These are phyloP conservation scores for Daphoenositta chrysoptera DNA, from an alignment of 2,113 vertebrate genomes.

Conservation along the genomic window DNA sequence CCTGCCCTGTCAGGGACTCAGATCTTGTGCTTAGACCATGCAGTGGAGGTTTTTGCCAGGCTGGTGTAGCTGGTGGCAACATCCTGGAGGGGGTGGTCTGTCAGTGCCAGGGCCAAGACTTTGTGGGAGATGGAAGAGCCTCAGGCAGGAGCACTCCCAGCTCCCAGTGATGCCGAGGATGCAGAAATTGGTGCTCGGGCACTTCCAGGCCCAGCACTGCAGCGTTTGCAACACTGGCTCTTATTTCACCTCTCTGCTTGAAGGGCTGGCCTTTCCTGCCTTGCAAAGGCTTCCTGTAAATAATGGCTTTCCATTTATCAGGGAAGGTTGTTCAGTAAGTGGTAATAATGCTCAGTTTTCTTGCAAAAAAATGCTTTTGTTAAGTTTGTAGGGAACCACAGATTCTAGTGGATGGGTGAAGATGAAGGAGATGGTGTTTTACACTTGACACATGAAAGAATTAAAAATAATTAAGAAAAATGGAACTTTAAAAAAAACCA, in stretches of 20 bases:
- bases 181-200: background rate
- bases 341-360: background rate
- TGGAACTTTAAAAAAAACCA: too few relatives aligned
- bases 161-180: background rate
- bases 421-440: background rate
- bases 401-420: background rate
- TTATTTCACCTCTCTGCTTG: background rate
- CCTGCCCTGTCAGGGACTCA: background rate
- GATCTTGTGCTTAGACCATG: background rate
- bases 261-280: background rate
- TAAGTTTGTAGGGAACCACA: background rate
- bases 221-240: background rate
- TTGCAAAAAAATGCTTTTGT: background rate
- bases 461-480: background rate
- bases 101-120: background rate
- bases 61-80: background rate
- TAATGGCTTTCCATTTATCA: background rate
- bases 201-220: background rate
- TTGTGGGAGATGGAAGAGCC: accelerated
- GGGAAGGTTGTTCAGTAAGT: background rate
- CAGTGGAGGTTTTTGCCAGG: background rate
- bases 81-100: background rate
- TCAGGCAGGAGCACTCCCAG: background rate
- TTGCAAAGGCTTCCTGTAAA: background rate
- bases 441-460: background rate